Evolutionary conservation across 2,797 vertebrate species (phyloP).

Genomic region (Chloroceryle amazona): DNA sequence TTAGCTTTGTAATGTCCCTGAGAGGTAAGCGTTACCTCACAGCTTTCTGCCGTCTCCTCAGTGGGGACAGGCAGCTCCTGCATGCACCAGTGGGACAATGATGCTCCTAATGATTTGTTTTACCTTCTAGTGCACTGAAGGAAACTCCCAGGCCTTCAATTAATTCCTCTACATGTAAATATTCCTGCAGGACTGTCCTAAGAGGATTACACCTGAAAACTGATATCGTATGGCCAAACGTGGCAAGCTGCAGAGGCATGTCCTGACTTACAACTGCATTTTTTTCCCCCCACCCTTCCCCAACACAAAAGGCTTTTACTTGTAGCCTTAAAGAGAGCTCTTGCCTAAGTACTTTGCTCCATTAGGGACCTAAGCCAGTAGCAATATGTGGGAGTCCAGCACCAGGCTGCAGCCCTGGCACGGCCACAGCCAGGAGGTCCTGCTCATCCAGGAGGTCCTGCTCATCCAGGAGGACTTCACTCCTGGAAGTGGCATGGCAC

Average conservation of each 20-base stretch:
- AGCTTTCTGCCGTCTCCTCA: rapidly evolving
- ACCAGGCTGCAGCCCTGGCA: background rate
- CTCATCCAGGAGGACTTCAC: background rate
- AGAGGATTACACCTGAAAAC: background rate
- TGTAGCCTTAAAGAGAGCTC: background rate
- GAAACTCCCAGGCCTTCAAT: background rate
- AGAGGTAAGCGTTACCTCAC: background rate
- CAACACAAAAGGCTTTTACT: background rate
- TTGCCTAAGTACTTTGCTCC: background rate
- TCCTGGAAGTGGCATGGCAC: background rate
- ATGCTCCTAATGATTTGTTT: background rate
- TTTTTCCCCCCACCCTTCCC: background rate
- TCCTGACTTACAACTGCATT: background rate
- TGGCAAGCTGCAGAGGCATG: background rate
- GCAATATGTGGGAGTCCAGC: background rate
- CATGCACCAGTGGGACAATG: rapidly evolving
- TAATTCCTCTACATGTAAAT: background rate
- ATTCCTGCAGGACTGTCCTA: background rate
- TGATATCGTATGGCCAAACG: rapidly evolving
- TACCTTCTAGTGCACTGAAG: background rate
- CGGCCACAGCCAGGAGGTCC: background rate
- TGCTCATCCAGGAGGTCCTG: background rate
- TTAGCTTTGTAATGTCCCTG: background rate
- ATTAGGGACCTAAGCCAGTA: background rate
- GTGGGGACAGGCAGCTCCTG: background rate